Evolutionary conservation across 2,113 vertebrate genomes (phyloP).

Genomic region (Xiphophorus hellerii): DNA sequence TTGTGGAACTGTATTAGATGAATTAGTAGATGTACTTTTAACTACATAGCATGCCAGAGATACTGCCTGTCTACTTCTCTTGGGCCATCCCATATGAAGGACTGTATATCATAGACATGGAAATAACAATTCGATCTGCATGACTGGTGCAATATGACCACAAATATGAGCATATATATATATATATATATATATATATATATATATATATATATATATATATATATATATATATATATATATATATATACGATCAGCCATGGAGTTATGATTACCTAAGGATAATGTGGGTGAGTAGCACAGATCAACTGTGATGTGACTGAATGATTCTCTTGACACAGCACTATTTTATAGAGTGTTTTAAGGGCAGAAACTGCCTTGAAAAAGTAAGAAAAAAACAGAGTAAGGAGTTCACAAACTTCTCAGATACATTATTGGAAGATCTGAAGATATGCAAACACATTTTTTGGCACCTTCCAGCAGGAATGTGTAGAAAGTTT

Average conservation of each 20-base stretch:
- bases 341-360: too few species aligned
- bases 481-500: not conserved
- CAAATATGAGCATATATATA: not conserved
- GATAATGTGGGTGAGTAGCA: not conserved
- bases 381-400: too few species aligned
- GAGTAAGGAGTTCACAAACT: not conserved
- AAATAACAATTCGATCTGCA: conserved; percentile 49
- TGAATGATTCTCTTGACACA: not conserved
- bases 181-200: too few species aligned
- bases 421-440: not conserved
- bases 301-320: not conserved
- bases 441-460: not conserved
- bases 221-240: too few species aligned
- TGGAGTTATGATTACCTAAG: not conserved
- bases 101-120: conserved; percentile 42
- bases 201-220: not conserved
- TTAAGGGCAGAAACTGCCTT: too few species aligned
- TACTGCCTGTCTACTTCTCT: conserved; percentile 61
- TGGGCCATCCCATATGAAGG: conserved; percentile 77
- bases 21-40: conserved; percentile 64
- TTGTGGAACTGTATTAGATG: conserved; percentile 74
- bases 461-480: not conserved
- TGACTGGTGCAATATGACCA: conserved; percentile 59
- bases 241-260: not conserved
- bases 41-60: conserved; percentile 74